Evolutionary conservation across 2,797 vertebrate species (phyloP).

Genomic region (Selene dorsalis): DNA sequence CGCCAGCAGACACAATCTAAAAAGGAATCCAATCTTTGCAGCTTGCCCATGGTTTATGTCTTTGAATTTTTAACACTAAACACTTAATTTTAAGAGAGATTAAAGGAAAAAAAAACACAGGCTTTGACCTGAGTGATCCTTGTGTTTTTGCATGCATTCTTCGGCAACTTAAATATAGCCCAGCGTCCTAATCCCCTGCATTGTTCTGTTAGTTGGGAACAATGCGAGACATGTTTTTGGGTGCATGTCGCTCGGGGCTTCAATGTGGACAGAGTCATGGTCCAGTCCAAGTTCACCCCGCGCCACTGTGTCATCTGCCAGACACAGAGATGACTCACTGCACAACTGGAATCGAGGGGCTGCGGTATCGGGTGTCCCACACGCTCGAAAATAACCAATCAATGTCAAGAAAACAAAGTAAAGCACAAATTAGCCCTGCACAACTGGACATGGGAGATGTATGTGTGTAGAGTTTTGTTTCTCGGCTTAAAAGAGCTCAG

Average conservation of each 20-base stretch:
- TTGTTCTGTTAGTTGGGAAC: slow-evolving; percentile 77
- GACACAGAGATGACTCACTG: slow-evolving; percentile 79
- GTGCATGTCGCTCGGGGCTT: slow-evolving; percentile 41
- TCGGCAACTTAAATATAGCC: slow-evolving; percentile 77
- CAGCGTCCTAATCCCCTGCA: slow-evolving; percentile 73
- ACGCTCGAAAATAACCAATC: slow-evolving; percentile 81
- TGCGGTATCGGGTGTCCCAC: slow-evolving; percentile 78
- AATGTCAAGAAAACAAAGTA: slow-evolving; percentile 82
- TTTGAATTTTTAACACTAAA: neutral
- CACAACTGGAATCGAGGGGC: slow-evolving; percentile 77
- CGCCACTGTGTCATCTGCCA: slow-evolving; percentile 70
- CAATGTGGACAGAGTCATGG: slow-evolving; percentile 61
- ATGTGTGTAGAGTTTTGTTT: slow-evolving; percentile 50
- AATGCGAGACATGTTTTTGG: slow-evolving; percentile 68
- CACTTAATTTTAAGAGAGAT: neutral
- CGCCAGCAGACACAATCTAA: slow-evolving; percentile 11
- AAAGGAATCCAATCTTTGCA: neutral
- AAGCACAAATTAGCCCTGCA: slow-evolving; percentile 60
- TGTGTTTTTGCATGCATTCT: slow-evolving; percentile 62
- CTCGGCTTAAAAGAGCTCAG: slow-evolving; percentile 56
- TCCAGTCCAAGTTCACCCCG: slow-evolving; percentile 73
- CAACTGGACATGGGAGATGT: slow-evolving; percentile 63
- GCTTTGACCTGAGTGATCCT: slow-evolving; percentile 33
- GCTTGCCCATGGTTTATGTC: neutral
- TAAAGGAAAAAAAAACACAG: neutral